Evolutionary conservation across 1,140 invertebrate genomes (phyloP).

Genomic region (Rhopalosiphum maidis): DNA sequence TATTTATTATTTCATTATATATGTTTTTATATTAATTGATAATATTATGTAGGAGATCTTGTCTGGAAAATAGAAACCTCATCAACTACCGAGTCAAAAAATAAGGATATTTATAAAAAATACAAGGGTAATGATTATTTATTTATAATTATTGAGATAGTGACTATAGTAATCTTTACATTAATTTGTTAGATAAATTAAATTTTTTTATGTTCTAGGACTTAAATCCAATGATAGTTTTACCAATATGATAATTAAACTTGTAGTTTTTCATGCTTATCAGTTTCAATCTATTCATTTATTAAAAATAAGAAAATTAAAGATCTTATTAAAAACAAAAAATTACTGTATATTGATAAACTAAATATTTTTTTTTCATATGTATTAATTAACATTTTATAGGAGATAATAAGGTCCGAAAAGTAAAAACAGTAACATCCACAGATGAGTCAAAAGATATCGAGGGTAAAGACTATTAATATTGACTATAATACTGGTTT

Average conservation of each 20-base stretch:
- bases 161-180: neutral
- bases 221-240: neutral
- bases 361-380: neutral
- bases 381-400: neutral
- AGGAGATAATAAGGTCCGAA: neutral
- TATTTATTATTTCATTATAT: neutral
- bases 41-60: neutral
- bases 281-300: too few relatives aligned
- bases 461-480: neutral
- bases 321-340: neutral
- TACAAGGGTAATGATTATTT: neutral
- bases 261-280: too few relatives aligned
- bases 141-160: neutral
- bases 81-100: neutral
- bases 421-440: neutral
- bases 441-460: neutral
- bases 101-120: neutral
- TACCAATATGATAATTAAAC: too few relatives aligned
- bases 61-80: neutral
- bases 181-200: neutral
- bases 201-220: neutral
- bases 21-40: neutral
- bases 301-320: too few relatives aligned
- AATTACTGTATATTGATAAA: neutral
- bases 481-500: neutral